Conservation (phyloP, 2,888 invertebrate genomes). For the Octodonta nipae region DNA sequence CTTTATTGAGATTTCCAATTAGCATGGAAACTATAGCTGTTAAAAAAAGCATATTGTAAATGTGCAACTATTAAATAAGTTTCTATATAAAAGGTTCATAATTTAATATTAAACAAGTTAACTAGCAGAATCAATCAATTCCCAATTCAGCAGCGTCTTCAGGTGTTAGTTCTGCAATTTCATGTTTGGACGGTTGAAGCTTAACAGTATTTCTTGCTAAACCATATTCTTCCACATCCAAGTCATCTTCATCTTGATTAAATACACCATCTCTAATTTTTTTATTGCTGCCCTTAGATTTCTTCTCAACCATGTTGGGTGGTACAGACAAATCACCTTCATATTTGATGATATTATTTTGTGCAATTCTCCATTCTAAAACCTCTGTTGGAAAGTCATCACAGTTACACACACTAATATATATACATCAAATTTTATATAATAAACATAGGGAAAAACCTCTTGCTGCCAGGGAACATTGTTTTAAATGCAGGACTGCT, state of each 20-base stretch:
- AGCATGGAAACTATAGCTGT: too few species aligned
- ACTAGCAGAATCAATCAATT: conserved; percentile 15
- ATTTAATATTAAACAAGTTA: too few species aligned
- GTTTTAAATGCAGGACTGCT: too few species aligned
- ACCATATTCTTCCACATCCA: conserved; percentile 29
- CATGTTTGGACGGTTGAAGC: conserved; percentile 12
- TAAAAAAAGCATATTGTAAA: too few species aligned
- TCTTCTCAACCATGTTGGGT: conserved; percentile 25
- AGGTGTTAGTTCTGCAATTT: conserved; percentile 26
- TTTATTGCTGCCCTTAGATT: conserved; percentile 21
- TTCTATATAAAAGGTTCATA: too few species aligned
- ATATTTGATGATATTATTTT: conserved; percentile 31
- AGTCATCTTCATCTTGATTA: conserved; percentile 30
- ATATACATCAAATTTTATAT: too few species aligned
- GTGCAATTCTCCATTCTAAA: conserved; percentile 82
- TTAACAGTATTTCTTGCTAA: conserved; percentile 17
- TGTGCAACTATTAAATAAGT: too few species aligned
- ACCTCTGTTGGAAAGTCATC: conserved; percentile 88
- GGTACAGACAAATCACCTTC: conserved; percentile 32
- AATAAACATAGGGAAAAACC: too few species aligned
- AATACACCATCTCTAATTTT: conserved; percentile 29
- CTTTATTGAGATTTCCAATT: too few species aligned
- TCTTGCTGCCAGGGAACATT: too few species aligned
- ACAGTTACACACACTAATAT: too few species aligned
- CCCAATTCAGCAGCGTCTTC: conserved; percentile 34